Evolutionary conservation across 2,797 vertebrate species (phyloP).

Genomic region (Darevskia nairensis): DNA sequence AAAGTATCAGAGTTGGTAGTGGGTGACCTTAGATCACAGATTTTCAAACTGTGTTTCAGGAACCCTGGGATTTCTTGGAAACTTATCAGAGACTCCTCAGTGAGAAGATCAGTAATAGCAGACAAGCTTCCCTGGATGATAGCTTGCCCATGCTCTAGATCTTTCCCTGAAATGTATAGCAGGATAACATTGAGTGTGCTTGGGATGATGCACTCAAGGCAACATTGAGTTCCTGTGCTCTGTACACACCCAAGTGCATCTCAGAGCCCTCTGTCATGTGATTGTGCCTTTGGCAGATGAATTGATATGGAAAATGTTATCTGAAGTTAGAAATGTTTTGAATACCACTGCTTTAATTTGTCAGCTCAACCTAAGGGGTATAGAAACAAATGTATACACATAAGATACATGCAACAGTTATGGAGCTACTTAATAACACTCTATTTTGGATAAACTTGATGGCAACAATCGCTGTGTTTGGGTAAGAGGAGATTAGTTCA

Average conservation of each 20-base stretch:
- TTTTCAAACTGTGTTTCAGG: not conserved
- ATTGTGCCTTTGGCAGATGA: not conserved
- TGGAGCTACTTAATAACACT: not conserved
- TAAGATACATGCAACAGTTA: not conserved
- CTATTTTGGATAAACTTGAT: not conserved
- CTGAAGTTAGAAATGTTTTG: not conserved
- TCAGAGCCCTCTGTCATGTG: not conserved
- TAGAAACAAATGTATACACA: not conserved
- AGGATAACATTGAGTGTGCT: not conserved
- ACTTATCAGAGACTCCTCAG: constrained; percentile 9
- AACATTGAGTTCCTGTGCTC: not conserved
- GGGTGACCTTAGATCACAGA: not conserved
- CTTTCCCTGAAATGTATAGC: not conserved
- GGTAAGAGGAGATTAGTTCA: too few species aligned
- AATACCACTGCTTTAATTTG: not conserved
- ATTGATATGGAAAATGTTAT: not conserved
- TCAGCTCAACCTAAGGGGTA: not conserved
- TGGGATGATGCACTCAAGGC: not conserved
- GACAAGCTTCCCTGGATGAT: not conserved
- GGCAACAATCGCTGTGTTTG: too few species aligned
- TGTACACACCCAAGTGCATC: not conserved
- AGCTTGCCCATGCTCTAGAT: not conserved
- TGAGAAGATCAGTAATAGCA: constrained; percentile 2
- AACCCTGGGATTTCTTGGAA: constrained; percentile 24
- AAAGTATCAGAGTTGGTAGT: not conserved